Evolutionary conservation across 2,797 vertebrate genomes (phyloP).

Genomic region (Sebastes ruberrimus): DNA sequence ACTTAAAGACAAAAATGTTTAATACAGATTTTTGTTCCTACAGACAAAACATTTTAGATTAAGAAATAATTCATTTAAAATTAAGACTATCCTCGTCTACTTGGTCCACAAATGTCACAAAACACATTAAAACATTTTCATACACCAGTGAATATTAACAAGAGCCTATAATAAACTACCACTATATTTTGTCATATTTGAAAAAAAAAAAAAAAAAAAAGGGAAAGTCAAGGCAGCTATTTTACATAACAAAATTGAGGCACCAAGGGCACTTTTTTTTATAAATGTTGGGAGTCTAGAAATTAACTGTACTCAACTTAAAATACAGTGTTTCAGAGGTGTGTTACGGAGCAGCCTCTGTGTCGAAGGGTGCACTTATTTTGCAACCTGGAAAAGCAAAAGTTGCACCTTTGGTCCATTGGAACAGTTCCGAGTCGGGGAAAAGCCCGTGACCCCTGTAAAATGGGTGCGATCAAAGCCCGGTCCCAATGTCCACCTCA

Average conservation of each 20-base stretch:
- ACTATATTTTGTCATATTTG: constrained; percentile 41
- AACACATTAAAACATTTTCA: constrained; percentile 57
- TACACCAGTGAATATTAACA: constrained; percentile 62
- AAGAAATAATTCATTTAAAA: constrained; percentile 68
- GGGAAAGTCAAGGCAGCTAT: constrained; percentile 49
- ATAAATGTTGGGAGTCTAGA: constrained; percentile 31
- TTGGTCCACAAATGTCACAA: constrained; percentile 38
- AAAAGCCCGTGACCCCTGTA: not conserved
- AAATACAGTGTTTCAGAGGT: constrained; percentile 28
- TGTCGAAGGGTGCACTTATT: constrained; percentile 29
- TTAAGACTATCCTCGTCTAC: constrained; percentile 25
- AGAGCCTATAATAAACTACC: constrained; percentile 49
- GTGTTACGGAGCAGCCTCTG: constrained; percentile 15
- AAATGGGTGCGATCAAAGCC: not conserved
- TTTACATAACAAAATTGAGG: constrained; percentile 64
- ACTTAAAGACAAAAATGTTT: constrained; percentile 57
- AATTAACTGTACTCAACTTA: constrained; percentile 7
- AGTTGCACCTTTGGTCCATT: constrained; percentile 65
- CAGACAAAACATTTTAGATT: constrained; percentile 64
- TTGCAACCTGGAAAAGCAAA: constrained; percentile 26
- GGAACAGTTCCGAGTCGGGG: constrained; percentile 37
- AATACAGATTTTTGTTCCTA: constrained; percentile 46
- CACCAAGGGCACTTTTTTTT: constrained; percentile 43
- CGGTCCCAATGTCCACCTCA: constrained; percentile 21
- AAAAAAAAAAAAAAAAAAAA: not conserved